A percentile compares a stretch with the other conserved stretches of the same genome.
Evolutionary conservation across 2,113 vertebrate species (phyloP).

Genomic region (Sturnus vulgaris): DNA sequence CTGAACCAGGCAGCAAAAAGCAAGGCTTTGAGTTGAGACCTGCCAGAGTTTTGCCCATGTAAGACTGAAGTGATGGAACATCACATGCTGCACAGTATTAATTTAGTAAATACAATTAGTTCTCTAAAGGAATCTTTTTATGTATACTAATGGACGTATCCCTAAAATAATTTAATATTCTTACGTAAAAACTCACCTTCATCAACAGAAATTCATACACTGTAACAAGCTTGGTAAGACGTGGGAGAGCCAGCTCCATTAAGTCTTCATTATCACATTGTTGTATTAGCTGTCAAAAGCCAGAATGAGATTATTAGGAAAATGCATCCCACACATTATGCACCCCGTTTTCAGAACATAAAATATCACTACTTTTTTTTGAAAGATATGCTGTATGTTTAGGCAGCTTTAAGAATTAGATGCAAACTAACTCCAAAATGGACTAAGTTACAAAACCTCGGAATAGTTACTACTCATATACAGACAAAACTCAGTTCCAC

Average conservation of each 20-base stretch:
- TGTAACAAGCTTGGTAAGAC: slow-evolving; percentile 82
- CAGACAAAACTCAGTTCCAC: not conserved
- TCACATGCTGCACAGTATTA: not conserved
- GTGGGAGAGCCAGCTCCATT: slow-evolving; percentile 87
- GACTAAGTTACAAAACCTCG: not conserved
- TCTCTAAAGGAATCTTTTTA: not conserved
- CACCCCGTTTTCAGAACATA: not conserved
- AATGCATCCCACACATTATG: not conserved
- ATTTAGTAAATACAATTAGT: not conserved
- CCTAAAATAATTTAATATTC: not conserved
- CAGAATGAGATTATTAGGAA: slow-evolving; percentile 4
- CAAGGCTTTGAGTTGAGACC: not conserved
- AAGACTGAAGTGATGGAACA: not conserved
- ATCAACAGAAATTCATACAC: slow-evolving; percentile 90
- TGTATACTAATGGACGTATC: not conserved
- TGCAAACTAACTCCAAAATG: not conserved
- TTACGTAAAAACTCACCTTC: slow-evolving; percentile 77
- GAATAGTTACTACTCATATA: not conserved
- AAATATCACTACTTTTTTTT: not conserved
- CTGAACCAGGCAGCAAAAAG: not conserved
- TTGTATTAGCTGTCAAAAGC: slow-evolving; percentile 77
- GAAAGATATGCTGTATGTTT: not conserved
- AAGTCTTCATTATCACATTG: slow-evolving; percentile 87
- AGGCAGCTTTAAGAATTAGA: not conserved
- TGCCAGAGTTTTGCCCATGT: not conserved